Evolutionary conservation across 2,797 vertebrate genomes (phyloP).

Genomic region (Zalophus californianus): DNA sequence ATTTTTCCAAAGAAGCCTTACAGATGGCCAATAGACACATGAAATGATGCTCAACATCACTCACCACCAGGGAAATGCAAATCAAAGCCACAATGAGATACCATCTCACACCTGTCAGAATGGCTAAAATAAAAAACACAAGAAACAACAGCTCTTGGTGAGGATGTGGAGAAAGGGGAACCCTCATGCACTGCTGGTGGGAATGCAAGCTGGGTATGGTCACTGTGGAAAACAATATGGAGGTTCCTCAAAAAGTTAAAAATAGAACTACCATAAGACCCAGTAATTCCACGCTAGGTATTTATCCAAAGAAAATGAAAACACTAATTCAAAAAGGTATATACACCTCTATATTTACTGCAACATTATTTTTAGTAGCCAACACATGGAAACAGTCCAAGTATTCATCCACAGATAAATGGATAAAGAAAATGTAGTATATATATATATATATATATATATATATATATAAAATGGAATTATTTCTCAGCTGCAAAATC

Average conservation of each 20-base stretch:
- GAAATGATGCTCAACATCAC: background rate
- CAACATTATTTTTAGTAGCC: background rate
- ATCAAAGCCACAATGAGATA: background rate
- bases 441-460: no score
- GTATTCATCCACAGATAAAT: background rate
- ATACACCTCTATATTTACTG: background rate
- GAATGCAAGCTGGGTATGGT: background rate
- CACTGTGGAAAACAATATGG: background rate
- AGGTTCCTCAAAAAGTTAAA: background rate
- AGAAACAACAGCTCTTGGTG: background rate
- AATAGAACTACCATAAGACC: background rate
- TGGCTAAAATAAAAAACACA: background rate
- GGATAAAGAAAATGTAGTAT: background rate
- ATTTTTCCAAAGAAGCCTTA: background rate
- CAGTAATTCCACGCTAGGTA: background rate
- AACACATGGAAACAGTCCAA: background rate
- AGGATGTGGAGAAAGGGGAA: background rate
- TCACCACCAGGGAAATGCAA: background rate
- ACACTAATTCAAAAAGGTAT: background rate
- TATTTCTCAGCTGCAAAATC: constrained; percentile 63
- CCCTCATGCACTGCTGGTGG: no score
- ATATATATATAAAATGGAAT: background rate
- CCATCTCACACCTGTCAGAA: background rate
- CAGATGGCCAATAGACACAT: background rate
- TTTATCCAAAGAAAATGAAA: background rate